These are phyloP conservation scores for Sebastes taczanowskii DNA, from an alignment of 2,797 vertebrate species.

Conservation along the genomic window DNA sequence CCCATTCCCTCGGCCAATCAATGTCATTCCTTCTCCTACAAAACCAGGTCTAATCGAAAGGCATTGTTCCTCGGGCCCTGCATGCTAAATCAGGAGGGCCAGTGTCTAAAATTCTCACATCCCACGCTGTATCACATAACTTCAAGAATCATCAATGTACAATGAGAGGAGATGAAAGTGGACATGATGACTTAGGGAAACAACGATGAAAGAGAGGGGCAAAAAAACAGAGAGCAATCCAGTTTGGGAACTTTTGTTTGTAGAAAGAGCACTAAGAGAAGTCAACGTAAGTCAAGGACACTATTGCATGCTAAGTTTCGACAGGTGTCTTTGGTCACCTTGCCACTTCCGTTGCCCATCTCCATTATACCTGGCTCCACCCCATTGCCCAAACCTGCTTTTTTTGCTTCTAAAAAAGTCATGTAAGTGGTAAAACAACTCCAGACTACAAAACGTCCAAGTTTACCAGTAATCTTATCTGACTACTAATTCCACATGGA, in stretches of 20 bases:
- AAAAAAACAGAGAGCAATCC: not conserved
- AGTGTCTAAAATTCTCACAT: conserved; percentile 45
- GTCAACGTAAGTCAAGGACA: not conserved
- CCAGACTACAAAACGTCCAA: too few relatives aligned
- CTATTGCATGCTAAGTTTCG: not conserved
- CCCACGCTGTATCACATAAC: conserved; percentile 34
- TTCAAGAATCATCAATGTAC: conserved; percentile 44
- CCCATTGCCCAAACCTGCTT: not conserved
- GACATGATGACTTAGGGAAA: conserved; percentile 27
- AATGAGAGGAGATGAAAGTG: conserved; percentile 36
- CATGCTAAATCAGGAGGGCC: conserved; percentile 62
- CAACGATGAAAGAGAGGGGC: not conserved
- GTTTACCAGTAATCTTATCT: too few relatives aligned
- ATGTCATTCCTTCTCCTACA: conserved; percentile 73
- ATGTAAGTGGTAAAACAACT: not conserved
- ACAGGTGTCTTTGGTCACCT: not conserved
- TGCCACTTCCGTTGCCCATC: not conserved
- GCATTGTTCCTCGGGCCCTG: conserved; percentile 65
- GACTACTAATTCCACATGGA: too few relatives aligned
- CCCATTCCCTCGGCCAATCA: conserved; percentile 78
- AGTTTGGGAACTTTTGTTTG: conserved; percentile 23
- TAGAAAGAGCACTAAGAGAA: not conserved
- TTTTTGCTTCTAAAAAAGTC: not conserved
- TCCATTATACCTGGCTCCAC: not conserved
- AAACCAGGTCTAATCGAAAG: conserved; percentile 71